Conservation (phyloP, 2,888 invertebrate genomes). For the Cataglyphis livida region DNA sequence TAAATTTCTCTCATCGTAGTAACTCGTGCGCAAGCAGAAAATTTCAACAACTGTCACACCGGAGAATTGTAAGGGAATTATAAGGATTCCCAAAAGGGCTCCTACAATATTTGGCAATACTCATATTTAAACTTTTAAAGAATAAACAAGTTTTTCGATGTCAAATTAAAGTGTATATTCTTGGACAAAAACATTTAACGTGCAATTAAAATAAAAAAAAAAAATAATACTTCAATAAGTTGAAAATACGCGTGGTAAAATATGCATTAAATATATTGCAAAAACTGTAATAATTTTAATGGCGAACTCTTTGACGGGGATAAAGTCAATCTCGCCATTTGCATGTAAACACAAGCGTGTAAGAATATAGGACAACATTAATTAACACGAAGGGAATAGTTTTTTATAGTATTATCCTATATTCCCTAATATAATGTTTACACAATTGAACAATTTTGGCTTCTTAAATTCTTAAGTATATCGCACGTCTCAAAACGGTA, state of each 20-base stretch:
- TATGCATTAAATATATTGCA: background rate
- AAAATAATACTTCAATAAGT: background rate
- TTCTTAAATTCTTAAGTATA: too few relatives aligned
- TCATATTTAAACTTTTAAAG: slow-evolving; percentile 26
- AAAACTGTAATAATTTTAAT: background rate
- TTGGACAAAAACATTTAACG: background rate
- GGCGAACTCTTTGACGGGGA: background rate
- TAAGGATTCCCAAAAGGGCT: background rate
- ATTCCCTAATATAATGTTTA: background rate
- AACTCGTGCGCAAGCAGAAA: slow-evolving; percentile 7
- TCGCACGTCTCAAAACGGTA: too few relatives aligned
- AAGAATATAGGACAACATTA: background rate
- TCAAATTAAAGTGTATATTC: background rate
- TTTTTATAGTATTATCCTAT: too few relatives aligned
- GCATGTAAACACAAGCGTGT: background rate
- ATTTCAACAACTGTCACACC: slow-evolving; percentile 20
- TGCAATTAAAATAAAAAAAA: background rate
- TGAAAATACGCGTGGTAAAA: background rate
- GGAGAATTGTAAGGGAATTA: slow-evolving; percentile 27
- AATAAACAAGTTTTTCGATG: background rate
- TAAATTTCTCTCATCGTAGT: slow-evolving; percentile 17
- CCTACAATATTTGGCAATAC: slow-evolving; percentile 24
- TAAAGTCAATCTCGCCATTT: background rate
- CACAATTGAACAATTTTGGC: too few relatives aligned
- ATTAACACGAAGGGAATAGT: background rate